Percentiles rank a stretch among this genome's conserved stretches.
Evolutionary conservation across 2,113 vertebrate species (phyloP).

Genomic region (Bubo bubo): DNA sequence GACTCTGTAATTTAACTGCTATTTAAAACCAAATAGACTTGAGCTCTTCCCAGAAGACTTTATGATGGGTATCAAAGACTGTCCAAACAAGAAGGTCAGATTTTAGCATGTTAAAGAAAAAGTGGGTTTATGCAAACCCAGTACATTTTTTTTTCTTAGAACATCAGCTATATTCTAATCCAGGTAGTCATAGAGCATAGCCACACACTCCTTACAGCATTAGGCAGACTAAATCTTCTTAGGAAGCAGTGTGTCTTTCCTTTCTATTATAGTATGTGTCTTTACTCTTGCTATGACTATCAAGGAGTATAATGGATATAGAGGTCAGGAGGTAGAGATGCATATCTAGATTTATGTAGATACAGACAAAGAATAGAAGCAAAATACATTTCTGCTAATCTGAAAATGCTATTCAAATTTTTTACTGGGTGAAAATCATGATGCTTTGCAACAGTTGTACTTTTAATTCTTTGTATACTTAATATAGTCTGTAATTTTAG

Average conservation of each 20-base stretch:
- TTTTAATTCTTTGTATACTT: neutral
- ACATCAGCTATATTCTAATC: neutral
- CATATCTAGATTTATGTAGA: neutral
- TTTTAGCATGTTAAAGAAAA: neutral
- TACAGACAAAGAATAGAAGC: neutral
- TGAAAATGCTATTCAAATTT: neutral
- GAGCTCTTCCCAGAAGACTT: conserved; percentile 21
- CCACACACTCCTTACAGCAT: neutral
- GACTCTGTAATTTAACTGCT: conserved; percentile 23
- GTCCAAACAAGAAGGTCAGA: neutral
- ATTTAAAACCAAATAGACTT: conserved; percentile 21
- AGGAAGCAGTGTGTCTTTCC: neutral
- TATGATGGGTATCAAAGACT: neutral
- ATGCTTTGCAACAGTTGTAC: neutral
- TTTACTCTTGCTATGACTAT: neutral
- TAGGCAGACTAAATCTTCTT: neutral
- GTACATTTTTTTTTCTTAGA: neutral
- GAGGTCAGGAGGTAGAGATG: neutral
- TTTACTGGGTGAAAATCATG: neutral
- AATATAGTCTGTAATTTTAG: neutral
- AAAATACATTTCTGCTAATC: neutral
- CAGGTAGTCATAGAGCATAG: neutral
- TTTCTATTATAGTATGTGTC: neutral
- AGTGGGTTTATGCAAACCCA: neutral
- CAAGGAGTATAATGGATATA: neutral